phyloP scores from a whole-genome alignment of 2,888 invertebrate genomes.

The Bhutanitis thaidina region DNA sequence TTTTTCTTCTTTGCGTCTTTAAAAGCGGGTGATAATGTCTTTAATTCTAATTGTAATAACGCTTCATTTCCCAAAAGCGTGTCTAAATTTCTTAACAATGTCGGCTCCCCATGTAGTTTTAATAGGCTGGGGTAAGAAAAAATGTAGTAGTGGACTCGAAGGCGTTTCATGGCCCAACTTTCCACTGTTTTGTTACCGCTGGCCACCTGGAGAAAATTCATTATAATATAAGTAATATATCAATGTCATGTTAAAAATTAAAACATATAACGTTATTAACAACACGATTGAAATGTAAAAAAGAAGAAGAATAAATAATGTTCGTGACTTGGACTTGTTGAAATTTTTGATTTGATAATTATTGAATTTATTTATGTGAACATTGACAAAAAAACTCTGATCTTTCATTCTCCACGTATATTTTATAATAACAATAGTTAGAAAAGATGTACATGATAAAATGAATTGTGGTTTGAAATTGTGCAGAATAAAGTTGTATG shows the following conservation, averaged over 20 bases:
- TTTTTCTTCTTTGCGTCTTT: conserved; percentile 85
- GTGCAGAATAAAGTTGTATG: neutral
- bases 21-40: conserved; percentile 88
- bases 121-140: conserved; percentile 89
- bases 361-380: too few relatives aligned
- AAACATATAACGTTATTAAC: neutral
- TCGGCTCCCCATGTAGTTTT: conserved; percentile 89
- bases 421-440: too few relatives aligned
- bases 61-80: conserved; percentile 89
- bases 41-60: conserved; percentile 89
- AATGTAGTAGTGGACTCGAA: conserved; percentile 88
- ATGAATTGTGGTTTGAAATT: too few relatives aligned
- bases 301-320: too few relatives aligned
- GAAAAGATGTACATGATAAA: too few relatives aligned
- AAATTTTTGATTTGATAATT: too few relatives aligned
- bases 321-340: too few relatives aligned
- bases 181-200: conserved; percentile 90
- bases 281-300: too few relatives aligned
- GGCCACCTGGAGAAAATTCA: conserved; percentile 72
- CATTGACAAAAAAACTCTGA: too few relatives aligned
- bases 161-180: conserved; percentile 85
- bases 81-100: conserved; percentile 85
- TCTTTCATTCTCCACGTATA: too few relatives aligned
- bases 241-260: too few relatives aligned
- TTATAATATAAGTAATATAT: too few relatives aligned